Percentiles rank a stretch among this genome's conserved stretches.
Evolutionary conservation across 2,797 vertebrate genomes (phyloP).

Genomic region (Chromis chromis): DNA sequence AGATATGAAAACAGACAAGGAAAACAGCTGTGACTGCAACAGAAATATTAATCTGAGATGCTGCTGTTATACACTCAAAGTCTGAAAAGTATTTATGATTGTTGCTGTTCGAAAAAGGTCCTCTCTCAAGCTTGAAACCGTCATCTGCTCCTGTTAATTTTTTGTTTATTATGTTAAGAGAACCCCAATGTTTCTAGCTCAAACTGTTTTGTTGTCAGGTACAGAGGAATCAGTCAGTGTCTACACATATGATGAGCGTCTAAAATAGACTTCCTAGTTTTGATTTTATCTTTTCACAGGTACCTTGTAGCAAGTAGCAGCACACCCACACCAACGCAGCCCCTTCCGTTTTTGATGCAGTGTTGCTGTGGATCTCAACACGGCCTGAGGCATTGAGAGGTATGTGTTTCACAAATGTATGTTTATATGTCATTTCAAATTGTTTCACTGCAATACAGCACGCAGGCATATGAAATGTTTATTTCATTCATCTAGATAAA

Average conservation of each 20-base stretch:
- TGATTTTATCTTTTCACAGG: conserved; percentile 19
- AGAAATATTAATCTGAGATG: too few species aligned
- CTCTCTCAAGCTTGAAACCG: background rate
- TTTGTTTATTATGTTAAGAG: background rate
- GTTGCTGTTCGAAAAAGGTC: background rate
- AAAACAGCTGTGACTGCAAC: background rate
- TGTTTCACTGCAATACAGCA: background rate
- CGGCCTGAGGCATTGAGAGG: background rate
- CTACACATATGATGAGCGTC: conserved; percentile 11
- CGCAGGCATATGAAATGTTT: background rate
- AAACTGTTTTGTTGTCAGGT: background rate
- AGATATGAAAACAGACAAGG: background rate
- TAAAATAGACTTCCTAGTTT: conserved; percentile 25
- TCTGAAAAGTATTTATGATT: background rate
- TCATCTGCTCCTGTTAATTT: background rate
- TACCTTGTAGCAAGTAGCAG: conserved; percentile 31
- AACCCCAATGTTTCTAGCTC: background rate
- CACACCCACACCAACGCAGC: conserved; percentile 33
- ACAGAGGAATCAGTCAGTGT: conserved; percentile 10
- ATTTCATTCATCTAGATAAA: background rate
- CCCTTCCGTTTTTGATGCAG: conserved; percentile 18
- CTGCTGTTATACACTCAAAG: background rate
- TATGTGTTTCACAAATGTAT: background rate
- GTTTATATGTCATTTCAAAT: conserved; percentile 20
- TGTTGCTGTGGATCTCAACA: conserved; percentile 40